Base-by-base conservation (phyloP, 2,113 vertebrate genomes). In the Larimichthys crocea region DNA sequence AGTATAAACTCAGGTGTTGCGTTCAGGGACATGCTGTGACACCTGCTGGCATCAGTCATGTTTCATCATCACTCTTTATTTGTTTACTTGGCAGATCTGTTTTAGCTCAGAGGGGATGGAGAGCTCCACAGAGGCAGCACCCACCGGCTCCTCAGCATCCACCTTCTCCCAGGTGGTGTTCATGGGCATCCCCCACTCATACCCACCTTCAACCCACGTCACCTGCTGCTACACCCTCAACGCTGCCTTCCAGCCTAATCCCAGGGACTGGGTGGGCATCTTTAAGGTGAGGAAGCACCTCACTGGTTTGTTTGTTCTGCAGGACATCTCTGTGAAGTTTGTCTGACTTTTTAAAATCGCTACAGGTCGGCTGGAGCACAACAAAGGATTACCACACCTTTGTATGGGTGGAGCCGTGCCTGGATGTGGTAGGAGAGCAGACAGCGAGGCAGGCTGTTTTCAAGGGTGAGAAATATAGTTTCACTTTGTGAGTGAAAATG, bases 231-330 rank as follows among this genome's bases (percentile, higher is more conserved):
- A 94, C 88, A 93, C 74, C 5, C 24, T 95, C 70, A 89, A 86
- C 0, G 46, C 57, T 0, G 62, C 61, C 59, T 79, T 95, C 65
- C 83, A 86, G 61, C 78, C 94, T 1, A 74, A 68, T 67, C 5
- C 82, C 0, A 92, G 91, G 16, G 95, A 96, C 88, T 96, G 96
- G 96, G 92, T 96, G 63, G 96, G 95, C 49, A 91, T 96, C 12
- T 96, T 94, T 63, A 96, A 95, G 94, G 95, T 96, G 57, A 48
- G 89, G 20, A 52, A 46, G 49, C 9, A 5, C 16, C 16, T 14
- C 20, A 8, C 3, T 10, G 4, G 24, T 35, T 35, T 10, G 6
- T 16, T 24, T 24, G 24, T 24, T 24, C 24, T 44, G 0, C 1
- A 2, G 31, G 19, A 40, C 35, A 40, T 40, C 35, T 40, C 35